phyloP scores from a whole-genome alignment of 2,797 vertebrate genomes.

The Coregonus suidteri region DNA sequence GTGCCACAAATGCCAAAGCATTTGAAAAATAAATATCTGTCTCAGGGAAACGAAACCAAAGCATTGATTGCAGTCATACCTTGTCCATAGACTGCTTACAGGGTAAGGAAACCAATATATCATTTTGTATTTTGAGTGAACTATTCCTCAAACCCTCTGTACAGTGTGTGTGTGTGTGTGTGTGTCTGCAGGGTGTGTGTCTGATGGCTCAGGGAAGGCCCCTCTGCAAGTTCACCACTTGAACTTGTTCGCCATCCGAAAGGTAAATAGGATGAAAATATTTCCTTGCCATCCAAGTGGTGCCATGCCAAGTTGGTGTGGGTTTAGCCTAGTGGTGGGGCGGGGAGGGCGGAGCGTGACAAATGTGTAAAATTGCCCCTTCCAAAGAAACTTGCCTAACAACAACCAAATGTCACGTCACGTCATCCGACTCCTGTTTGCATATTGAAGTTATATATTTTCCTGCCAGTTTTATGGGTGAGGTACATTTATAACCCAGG shows the following conservation, averaged over 20 bases:
- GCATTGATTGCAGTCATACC: too few species aligned
- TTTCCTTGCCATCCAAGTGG: conserved; percentile 77
- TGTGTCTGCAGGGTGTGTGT: conserved; percentile 9
- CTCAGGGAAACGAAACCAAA: too few species aligned
- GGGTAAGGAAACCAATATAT: too few species aligned
- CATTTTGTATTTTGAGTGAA: too few species aligned
- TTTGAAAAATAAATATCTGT: too few species aligned
- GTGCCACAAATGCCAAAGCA: too few species aligned
- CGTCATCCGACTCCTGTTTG: conserved; percentile 28
- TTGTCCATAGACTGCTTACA: too few species aligned
- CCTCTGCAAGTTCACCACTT: conserved; percentile 71
- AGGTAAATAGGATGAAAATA: conserved; percentile 77
- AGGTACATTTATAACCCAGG: background rate
- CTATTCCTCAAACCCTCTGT: background rate
- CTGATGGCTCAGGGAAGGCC: conserved; percentile 48
- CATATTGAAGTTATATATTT: conserved; percentile 13
- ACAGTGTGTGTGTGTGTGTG: too few species aligned
- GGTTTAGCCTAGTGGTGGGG: conserved; percentile 33
- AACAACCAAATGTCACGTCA: conserved; percentile 15
- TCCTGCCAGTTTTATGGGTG: background rate
- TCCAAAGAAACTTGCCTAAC: conserved; percentile 11
- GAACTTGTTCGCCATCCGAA: conserved; percentile 58
- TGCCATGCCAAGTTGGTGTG: conserved; percentile 72
- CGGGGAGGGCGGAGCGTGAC: conserved; percentile 58
- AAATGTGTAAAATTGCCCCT: background rate